Conservation (phyloP, 2,888 invertebrate genomes). For the Cheilosia urbana region DNA sequence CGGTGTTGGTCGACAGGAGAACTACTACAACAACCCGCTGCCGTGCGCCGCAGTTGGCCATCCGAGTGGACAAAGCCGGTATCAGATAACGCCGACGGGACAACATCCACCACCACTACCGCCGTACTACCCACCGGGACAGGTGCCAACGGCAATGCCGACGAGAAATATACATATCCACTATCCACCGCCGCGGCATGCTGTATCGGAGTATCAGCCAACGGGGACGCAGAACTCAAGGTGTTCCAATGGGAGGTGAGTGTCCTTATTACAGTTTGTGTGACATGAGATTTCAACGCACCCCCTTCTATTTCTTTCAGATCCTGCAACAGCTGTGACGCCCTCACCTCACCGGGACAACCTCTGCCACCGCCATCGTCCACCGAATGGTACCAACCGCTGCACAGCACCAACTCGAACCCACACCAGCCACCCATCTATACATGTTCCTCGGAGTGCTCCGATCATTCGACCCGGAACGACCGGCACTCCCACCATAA, state of each 20-base stretch:
- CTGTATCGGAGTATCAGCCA: slow-evolving; percentile 83
- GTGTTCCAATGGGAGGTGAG: slow-evolving; percentile 82
- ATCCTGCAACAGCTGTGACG: slow-evolving; percentile 83
- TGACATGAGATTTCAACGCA: not conserved
- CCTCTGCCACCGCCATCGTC: slow-evolving; percentile 79
- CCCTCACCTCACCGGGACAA: slow-evolving; percentile 82
- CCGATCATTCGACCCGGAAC: slow-evolving; percentile 81
- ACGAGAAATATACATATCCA: slow-evolving; percentile 83
- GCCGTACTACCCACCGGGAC: slow-evolving; percentile 81
- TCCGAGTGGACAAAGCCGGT: slow-evolving; percentile 81
- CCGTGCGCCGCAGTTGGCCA: slow-evolving; percentile 78
- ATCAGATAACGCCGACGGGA: slow-evolving; percentile 83
- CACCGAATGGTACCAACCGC: slow-evolving; percentile 82
- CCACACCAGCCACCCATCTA: slow-evolving; percentile 82
- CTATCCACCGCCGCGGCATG: slow-evolving; percentile 83
- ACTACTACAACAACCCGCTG: slow-evolving; percentile 83
- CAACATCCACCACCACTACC: slow-evolving; percentile 83
- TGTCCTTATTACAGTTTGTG: slow-evolving; percentile 5
- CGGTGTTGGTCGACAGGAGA: slow-evolving; percentile 80
- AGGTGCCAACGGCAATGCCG: slow-evolving; percentile 75
- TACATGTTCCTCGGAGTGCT: slow-evolving; percentile 84
- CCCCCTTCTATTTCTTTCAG: slow-evolving; percentile 67
- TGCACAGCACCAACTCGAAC: slow-evolving; percentile 80
- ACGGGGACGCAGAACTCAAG: slow-evolving; percentile 81
- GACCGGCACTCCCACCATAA: slow-evolving; percentile 79